phyloP scores from a whole-genome alignment of 1,140 invertebrate species.

The Hypsibius dujardini region DNA sequence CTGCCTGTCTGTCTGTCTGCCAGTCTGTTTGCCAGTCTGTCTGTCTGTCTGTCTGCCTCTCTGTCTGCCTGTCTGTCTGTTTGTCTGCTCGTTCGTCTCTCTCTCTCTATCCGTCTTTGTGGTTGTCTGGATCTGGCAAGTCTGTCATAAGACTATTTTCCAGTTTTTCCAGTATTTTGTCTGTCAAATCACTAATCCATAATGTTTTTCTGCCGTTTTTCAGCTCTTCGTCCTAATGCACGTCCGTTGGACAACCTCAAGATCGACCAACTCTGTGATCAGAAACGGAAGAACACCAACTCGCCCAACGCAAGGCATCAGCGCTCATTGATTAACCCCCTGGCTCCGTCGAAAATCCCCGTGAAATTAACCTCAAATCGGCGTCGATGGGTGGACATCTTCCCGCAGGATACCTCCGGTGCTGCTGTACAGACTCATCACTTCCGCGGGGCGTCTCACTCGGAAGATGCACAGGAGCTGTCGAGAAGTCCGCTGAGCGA shows the following conservation, averaged over 20 bases:
- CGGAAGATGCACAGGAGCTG: slow-evolving; percentile 19
- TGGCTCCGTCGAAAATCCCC: slow-evolving; percentile 86
- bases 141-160: neutral
- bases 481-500: slow-evolving; percentile 2
- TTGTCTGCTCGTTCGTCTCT: too few relatives aligned
- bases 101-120: neutral
- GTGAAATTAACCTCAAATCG: slow-evolving; percentile 91
- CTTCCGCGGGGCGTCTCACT: slow-evolving; percentile 24
- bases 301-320: neutral
- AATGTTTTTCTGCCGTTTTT: neutral
- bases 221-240: slow-evolving; percentile 12
- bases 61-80: too few relatives aligned
- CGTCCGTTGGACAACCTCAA: slow-evolving; percentile 10
- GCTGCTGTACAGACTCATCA: slow-evolving; percentile 31
- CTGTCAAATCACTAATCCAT: neutral
- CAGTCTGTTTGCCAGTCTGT: too few relatives aligned
- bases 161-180: neutral
- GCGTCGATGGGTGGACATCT: slow-evolving; percentile 91
- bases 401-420: slow-evolving; percentile 51
- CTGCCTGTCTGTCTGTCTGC: too few relatives aligned
- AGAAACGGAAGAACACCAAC: neutral
- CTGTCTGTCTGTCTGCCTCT: too few relatives aligned
- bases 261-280: neutral
- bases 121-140: neutral
- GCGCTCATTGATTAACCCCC: slow-evolving; percentile 59